Conservation (phyloP, 2,113 vertebrate genomes). For the Aleadryas rufinucha region DNA sequence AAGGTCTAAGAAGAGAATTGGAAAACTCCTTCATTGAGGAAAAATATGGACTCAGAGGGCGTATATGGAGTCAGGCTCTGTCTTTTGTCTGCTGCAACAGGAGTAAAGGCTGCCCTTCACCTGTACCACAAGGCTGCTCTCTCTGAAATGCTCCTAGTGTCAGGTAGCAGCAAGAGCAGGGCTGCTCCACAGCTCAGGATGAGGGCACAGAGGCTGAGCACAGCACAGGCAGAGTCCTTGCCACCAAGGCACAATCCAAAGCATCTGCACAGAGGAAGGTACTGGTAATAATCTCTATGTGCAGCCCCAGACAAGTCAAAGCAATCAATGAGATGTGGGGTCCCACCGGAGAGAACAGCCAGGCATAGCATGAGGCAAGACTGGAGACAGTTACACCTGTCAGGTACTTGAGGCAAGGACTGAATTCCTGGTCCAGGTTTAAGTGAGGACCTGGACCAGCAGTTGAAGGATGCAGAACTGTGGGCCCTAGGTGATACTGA, state of each 20-base stretch:
- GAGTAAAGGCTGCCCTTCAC: background rate
- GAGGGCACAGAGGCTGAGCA: background rate
- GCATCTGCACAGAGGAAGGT: background rate
- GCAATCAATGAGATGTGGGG: background rate
- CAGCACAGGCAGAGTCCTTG: background rate
- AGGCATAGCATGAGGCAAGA: background rate
- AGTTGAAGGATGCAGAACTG: background rate
- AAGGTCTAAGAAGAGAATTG: background rate
- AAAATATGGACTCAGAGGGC: background rate
- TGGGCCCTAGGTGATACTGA: background rate
- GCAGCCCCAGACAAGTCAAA: background rate
- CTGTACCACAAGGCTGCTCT: background rate
- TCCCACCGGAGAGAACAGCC: background rate
- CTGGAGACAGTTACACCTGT: background rate
- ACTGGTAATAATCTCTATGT: background rate
- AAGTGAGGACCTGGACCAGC: background rate
- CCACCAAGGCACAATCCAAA: background rate
- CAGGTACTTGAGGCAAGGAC: background rate
- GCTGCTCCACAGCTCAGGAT: background rate
- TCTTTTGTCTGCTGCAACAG: background rate
- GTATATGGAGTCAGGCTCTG: background rate
- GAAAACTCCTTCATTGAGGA: background rate
- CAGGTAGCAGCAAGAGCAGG: background rate
- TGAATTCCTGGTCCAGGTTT: background rate
- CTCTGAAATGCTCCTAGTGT: background rate